A percentile compares a stretch with the other conserved stretches of the same genome.
These are phyloP conservation scores for Synergus laeviventris DNA, from an alignment of 2,888 invertebrate species.

Conservation along the genomic window DNA sequence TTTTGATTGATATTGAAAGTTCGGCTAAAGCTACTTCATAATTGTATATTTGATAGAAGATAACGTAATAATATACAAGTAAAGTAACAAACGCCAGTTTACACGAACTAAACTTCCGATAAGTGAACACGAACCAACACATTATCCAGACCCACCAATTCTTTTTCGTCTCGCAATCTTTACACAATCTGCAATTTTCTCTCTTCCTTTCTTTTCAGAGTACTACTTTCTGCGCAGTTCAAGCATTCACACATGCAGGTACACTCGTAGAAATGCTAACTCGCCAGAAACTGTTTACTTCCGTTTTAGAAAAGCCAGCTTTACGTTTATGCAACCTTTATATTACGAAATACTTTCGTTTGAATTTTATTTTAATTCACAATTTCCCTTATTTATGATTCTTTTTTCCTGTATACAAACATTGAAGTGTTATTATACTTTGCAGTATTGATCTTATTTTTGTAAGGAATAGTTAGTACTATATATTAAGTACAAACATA, in stretches of 20 bases:
- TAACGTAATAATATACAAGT: slow-evolving; percentile 66
- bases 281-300: background rate
- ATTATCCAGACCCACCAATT: slow-evolving; percentile 57
- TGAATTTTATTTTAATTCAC: background rate
- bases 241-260: background rate
- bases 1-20: too few species aligned
- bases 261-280: background rate
- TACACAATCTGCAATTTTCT: slow-evolving; percentile 63
- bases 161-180: slow-evolving; percentile 59
- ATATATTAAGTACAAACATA: slow-evolving; percentile 1
- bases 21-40: too few species aligned
- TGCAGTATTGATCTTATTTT: too few species aligned
- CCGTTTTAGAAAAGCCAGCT: background rate
- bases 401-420: too few species aligned
- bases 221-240: slow-evolving; percentile 61
- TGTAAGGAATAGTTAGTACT: background rate
- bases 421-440: too few species aligned
- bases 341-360: background rate
- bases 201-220: slow-evolving; percentile 53
- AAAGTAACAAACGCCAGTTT: slow-evolving; percentile 61
- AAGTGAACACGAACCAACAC: slow-evolving; percentile 61
- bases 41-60: background rate
- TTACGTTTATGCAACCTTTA: background rate
- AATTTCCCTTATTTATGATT: too few species aligned
- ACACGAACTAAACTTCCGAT: slow-evolving; percentile 60